phyloP scores from a whole-genome alignment of 2,113 vertebrate genomes.

The Perca fluviatilis region DNA sequence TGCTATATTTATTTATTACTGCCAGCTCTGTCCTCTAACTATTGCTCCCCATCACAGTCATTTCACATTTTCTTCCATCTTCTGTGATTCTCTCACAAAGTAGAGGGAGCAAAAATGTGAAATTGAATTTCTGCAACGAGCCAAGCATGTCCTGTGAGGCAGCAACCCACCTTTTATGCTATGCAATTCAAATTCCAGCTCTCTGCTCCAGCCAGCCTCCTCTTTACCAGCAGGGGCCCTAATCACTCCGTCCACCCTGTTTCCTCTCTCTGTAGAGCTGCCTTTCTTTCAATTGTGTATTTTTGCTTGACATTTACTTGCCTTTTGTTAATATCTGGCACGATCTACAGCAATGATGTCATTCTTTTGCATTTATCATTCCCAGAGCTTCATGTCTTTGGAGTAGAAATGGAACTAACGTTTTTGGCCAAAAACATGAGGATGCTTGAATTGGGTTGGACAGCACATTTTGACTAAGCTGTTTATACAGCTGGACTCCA shows the following conservation, averaged over 20 bases:
- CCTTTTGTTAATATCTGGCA: conserved; percentile 49
- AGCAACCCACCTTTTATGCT: conserved; percentile 48
- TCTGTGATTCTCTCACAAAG: conserved; percentile 43
- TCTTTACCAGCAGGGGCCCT: conserved; percentile 36
- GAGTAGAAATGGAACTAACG: conserved; percentile 13
- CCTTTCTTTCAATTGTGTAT: conserved; percentile 22
- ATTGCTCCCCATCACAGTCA: conserved; percentile 31
- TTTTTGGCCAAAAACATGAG: conserved; percentile 25
- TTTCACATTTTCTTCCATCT: conserved; percentile 29
- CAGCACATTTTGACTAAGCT: conserved; percentile 28
- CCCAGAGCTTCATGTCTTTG: conserved; percentile 25
- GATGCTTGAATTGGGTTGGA: conserved; percentile 36
- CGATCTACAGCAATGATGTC: conserved; percentile 27
- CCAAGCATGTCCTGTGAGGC: conserved; percentile 47
- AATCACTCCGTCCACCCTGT: conserved; percentile 47
- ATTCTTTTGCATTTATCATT: conserved; percentile 27
- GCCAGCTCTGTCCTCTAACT: conserved; percentile 24
- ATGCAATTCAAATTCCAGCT: conserved; percentile 51
- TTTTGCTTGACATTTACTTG: conserved; percentile 29
- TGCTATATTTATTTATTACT: conserved; percentile 43
- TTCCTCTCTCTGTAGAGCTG: conserved; percentile 24
- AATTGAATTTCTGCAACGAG: conserved; percentile 62
- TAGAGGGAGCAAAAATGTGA: conserved; percentile 40
- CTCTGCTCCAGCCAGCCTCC: conserved; percentile 31
- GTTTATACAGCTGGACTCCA: conserved; percentile 59